phyloP scores from a whole-genome alignment of 2,797 vertebrate species.

The Glossophaga mutica region DNA sequence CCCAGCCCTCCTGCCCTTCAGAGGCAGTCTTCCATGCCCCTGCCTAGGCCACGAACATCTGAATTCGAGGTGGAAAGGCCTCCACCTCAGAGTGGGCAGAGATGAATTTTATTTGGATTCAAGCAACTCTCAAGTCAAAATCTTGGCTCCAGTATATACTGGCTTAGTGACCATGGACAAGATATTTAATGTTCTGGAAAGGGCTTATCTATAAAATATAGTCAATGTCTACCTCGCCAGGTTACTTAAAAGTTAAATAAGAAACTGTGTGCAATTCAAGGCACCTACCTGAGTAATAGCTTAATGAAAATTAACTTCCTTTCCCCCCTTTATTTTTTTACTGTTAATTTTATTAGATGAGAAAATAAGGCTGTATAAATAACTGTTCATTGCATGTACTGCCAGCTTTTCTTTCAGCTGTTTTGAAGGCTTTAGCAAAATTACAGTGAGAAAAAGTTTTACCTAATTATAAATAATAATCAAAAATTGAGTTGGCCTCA shows the following conservation, averaged over 20 bases:
- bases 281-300: not conserved
- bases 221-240: not conserved
- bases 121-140: not conserved
- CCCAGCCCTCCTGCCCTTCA: not conserved
- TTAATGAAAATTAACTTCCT: not conserved
- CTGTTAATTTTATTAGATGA: constrained; percentile 34
- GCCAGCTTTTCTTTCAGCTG: constrained; percentile 49
- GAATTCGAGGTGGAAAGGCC: not conserved
- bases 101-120: not conserved
- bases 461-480: constrained; percentile 75
- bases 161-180: not conserved
- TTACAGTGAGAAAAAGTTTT: constrained; percentile 57
- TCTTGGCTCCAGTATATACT: not conserved
- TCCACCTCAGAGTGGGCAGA: not conserved
- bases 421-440: constrained; percentile 65
- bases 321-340: constrained; percentile 4
- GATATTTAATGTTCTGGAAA: not conserved
- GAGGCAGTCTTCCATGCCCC: not conserved
- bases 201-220: not conserved
- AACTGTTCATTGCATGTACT: constrained; percentile 7
- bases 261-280: not conserved
- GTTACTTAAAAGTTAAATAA: constrained; percentile 44
- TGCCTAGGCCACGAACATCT: not conserved
- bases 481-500: constrained; percentile 66
- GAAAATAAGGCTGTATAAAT: constrained; percentile 56